Percentiles rank a stretch among this genome's conserved stretches.
Evolutionary conservation across 92 coral and sea anemone genomes (phyloP).

Genomic region (Bergia puertoricense): DNA sequence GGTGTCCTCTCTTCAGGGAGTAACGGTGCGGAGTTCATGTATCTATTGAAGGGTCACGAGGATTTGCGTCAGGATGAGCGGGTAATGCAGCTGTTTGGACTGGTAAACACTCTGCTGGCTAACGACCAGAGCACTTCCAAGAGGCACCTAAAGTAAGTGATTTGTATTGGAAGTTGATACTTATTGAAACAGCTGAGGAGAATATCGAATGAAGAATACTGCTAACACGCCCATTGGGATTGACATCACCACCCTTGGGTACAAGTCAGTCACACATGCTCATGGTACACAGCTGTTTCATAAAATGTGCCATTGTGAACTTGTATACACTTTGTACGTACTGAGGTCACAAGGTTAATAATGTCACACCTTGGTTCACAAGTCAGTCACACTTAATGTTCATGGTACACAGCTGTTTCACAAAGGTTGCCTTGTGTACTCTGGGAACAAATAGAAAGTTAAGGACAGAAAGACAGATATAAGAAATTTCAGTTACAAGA

Average conservation of each 20-base stretch:
- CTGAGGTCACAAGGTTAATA: too few species aligned
- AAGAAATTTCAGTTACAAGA: neutral
- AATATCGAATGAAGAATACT: too few species aligned
- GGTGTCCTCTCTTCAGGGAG: conserved; percentile 61
- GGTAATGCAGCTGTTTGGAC: conserved; percentile 98
- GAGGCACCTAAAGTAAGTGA: conserved; percentile 74
- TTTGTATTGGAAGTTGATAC: neutral
- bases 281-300: neutral
- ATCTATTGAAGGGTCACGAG: conserved; percentile 94
- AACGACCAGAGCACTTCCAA: conserved; percentile 93
- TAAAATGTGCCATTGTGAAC: neutral
- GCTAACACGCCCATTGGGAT: too few species aligned
- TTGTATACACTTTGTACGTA: too few species aligned
- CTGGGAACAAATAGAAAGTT: neutral
- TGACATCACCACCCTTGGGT: too few species aligned
- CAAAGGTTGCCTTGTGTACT: neutral
- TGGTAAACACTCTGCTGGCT: conserved; percentile 91
- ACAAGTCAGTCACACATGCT: neutral
- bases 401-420: neutral
- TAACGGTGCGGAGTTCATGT: conserved; percentile 97
- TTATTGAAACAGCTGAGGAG: neutral
- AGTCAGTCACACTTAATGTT: neutral
- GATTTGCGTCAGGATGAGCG: conserved; percentile 99
- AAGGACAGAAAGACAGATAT: neutral
- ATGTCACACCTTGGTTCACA: too few species aligned